phyloP scores from a whole-genome alignment of 2,113 vertebrate species.

The Vireo altiloquus region DNA sequence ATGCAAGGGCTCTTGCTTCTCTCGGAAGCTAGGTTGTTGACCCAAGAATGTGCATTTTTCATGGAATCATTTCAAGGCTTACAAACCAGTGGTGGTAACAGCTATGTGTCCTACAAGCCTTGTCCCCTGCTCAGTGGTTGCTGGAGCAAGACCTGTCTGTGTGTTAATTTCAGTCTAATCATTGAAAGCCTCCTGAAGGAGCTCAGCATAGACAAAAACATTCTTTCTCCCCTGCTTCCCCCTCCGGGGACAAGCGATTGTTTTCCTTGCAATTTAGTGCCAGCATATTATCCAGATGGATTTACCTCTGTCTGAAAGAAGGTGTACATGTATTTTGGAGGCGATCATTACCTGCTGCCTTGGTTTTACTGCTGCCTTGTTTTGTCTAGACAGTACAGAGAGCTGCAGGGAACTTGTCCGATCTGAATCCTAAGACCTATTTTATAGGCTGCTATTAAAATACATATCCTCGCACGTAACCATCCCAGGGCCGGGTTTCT shows the following conservation, averaged over 20 bases:
- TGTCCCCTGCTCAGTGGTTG: background rate
- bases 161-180: conserved; percentile 35
- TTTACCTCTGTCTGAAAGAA: conserved; percentile 72
- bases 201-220: conserved; percentile 65
- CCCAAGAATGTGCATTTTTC: background rate
- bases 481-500: background rate
- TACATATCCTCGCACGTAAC: conserved; percentile 17
- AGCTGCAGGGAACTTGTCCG: conserved; percentile 69
- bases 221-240: conserved; percentile 56
- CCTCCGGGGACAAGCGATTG: conserved; percentile 65
- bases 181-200: conserved; percentile 48
- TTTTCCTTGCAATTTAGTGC: conserved; percentile 66
- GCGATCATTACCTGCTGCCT: conserved; percentile 73
- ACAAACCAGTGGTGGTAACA: background rate
- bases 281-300: conserved; percentile 69
- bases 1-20: background rate
- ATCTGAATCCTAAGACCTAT: conserved; percentile 45
- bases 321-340: conserved; percentile 63
- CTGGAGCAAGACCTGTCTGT: background rate
- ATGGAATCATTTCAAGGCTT: background rate
- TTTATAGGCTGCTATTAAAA: conserved; percentile 62
- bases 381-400: conserved; percentile 77
- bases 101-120: background rate
- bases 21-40: background rate
- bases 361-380: conserved; percentile 75